A percentile compares a stretch with the other conserved stretches of the same genome.
phyloP scores from a whole-genome alignment of 2,797 vertebrate species.

The Galago senegalensis region DNA sequence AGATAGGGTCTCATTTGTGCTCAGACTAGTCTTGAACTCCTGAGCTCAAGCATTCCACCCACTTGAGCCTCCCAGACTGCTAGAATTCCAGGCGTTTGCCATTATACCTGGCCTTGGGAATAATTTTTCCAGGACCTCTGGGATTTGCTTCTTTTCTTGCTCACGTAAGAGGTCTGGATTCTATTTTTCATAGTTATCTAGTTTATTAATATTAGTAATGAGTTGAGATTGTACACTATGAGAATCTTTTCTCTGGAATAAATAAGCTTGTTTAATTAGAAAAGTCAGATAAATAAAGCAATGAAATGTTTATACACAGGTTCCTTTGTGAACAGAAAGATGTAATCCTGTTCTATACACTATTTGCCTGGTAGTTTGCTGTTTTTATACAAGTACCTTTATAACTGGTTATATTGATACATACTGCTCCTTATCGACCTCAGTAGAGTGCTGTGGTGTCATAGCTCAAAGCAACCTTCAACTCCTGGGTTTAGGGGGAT shows the following conservation, averaged over 20 bases:
- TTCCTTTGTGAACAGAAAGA: conserved; percentile 20
- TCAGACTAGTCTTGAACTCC: too few species aligned
- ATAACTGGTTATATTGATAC: not conserved
- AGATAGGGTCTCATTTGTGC: too few species aligned
- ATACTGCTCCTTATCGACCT: not conserved
- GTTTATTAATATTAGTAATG: conserved; percentile 44
- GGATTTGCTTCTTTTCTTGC: not conserved
- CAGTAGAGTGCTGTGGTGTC: too few species aligned
- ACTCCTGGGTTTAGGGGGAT: too few species aligned
- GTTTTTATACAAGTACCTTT: not conserved
- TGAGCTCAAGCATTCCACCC: too few species aligned
- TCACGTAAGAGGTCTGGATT: not conserved
- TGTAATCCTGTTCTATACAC: not conserved
- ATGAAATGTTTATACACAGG: not conserved
- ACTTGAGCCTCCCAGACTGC: too few species aligned
- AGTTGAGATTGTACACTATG: not conserved
- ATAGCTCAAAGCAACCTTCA: too few species aligned
- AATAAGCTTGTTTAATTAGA: not conserved
- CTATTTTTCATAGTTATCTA: not conserved
- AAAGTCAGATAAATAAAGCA: not conserved
- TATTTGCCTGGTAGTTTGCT: not conserved
- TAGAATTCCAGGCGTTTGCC: not conserved
- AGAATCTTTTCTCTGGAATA: conserved; percentile 2
- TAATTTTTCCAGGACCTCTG: not conserved
- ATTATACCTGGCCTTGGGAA: not conserved